Evolutionary conservation across 2,888 invertebrate species (phyloP).

Genomic region (Neuroscelio doddi): DNA sequence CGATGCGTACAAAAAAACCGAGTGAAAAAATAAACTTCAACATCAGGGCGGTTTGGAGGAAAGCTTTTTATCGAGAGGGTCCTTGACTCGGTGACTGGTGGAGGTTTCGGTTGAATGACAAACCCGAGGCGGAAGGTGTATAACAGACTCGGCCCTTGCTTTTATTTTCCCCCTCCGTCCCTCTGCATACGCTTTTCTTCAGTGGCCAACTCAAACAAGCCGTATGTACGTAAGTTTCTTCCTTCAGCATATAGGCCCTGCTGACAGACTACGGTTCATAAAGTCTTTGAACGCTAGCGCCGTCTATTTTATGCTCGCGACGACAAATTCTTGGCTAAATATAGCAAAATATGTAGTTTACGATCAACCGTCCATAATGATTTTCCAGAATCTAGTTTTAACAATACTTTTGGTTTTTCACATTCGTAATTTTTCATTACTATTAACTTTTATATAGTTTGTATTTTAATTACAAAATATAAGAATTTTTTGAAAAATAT

Average conservation of each 20-base stretch:
- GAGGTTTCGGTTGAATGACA: slow-evolving; percentile 54
- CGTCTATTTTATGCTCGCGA: slow-evolving; percentile 35
- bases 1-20: no score
- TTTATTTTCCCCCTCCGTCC: slow-evolving; percentile 29
- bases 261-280: no score
- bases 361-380: no score
- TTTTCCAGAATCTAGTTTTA: no score
- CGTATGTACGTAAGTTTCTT: slow-evolving; percentile 25
- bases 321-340: no score
- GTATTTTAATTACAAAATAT: no score
- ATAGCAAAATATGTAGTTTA: no score
- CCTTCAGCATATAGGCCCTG: slow-evolving; percentile 31
- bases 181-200: slow-evolving; percentile 33
- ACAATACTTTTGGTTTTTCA: no score
- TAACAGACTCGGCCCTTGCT: slow-evolving; percentile 36
- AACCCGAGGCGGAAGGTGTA: slow-evolving; percentile 43
- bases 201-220: slow-evolving; percentile 31
- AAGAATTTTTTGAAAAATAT: no score
- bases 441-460: no score
- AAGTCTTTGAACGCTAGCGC: slow-evolving; percentile 12
- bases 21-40: neutral
- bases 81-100: slow-evolving; percentile 53
- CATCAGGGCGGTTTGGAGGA: slow-evolving; percentile 5
- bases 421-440: no score
- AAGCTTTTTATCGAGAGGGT: slow-evolving; percentile 37